Conservation (phyloP, 1,140 invertebrate genomes). For the Cotesia chilonis region DNA sequence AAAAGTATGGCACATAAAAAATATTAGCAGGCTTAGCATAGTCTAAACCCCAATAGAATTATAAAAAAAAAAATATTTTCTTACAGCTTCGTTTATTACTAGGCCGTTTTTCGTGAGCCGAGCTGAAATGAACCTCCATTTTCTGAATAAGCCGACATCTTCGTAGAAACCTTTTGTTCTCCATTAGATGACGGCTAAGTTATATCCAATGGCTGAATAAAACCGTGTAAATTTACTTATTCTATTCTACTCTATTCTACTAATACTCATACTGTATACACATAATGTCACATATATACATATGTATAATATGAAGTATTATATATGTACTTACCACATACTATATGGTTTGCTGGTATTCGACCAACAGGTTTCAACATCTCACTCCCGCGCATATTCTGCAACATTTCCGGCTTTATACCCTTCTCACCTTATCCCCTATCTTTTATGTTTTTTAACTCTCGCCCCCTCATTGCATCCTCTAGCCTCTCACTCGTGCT, state of each 20-base stretch:
- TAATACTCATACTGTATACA: too few species aligned
- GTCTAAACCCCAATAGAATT: too few species aligned
- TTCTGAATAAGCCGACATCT: neutral
- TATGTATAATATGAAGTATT: too few species aligned
- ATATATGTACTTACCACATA: neutral
- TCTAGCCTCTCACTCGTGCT: neutral
- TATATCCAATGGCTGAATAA: conserved; percentile 7
- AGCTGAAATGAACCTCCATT: neutral
- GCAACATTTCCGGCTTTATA: conserved; percentile 18
- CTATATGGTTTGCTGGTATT: conserved; percentile 6
- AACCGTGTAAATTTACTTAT: conserved; percentile 22
- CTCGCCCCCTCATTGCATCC: conserved; percentile 14
- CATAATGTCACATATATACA: too few species aligned
- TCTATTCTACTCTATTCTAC: neutral
- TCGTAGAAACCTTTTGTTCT: conserved; percentile 10
- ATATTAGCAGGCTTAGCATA: too few species aligned
- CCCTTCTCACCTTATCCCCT: conserved; percentile 11
- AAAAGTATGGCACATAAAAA: too few species aligned
- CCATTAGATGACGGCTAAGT: conserved; percentile 14
- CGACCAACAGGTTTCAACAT: conserved; percentile 36
- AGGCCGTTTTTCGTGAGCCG: too few species aligned
- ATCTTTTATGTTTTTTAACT: conserved; percentile 19
- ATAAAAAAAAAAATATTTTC: too few species aligned
- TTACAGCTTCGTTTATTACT: too few species aligned
- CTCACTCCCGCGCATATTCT: conserved; percentile 25